Evolutionary conservation across 2,888 invertebrate species (phyloP), one percentile per base, ranked within the genome.

Genomic region (Ischnus inquisitorius): DNA sequence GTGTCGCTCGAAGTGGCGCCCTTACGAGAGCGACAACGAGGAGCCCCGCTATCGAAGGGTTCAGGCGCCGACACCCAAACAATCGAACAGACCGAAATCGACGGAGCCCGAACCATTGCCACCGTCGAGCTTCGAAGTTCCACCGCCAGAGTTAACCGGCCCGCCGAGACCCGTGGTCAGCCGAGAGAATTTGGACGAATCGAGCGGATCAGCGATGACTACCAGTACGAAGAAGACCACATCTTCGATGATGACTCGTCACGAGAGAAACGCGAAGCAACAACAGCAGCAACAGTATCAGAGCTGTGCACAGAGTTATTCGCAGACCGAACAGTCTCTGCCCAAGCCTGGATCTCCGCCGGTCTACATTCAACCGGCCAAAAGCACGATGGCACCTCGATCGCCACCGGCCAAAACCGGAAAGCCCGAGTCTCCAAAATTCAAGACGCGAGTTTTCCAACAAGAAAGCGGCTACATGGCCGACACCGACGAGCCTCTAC

Each of bases 391-490:
- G 0, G 89, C 91, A 8, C 89, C 94, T 0, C 88, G 84, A 48
- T 88, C 90, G 39, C 89, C 90, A 6, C 83, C 89, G 0, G 74
- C 69, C 0, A 91, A 91, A 76, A 72, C 89, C 10, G 86, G 87
- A 5, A 94, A 93, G 85, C 94, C 94, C 0, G 94, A 95, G 65
- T 94, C 95, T 2, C 95, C 95, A 0, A 95, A 95, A 90, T 91
- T 93, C 16, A 95, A 95, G 89, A 93, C 93, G 72, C 95, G 94
- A 89, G 90, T 90, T 41, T 92, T 94, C 71, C 92, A 94, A 28
- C 90, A 92, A 83, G 95, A 95, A 82, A 95, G 95, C 88, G 96
- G 96, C 12, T 96, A 96, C 89, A 95, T 96, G 93, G 96, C 96
- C 1, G 96, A 96, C 89, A 96, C 96, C 0, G 96, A 96, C 87